A percentile compares a stretch with the other conserved stretches of the same genome.
phyloP scores from a whole-genome alignment of 2,888 invertebrate species.

The Drosophila kanekoi region DNA sequence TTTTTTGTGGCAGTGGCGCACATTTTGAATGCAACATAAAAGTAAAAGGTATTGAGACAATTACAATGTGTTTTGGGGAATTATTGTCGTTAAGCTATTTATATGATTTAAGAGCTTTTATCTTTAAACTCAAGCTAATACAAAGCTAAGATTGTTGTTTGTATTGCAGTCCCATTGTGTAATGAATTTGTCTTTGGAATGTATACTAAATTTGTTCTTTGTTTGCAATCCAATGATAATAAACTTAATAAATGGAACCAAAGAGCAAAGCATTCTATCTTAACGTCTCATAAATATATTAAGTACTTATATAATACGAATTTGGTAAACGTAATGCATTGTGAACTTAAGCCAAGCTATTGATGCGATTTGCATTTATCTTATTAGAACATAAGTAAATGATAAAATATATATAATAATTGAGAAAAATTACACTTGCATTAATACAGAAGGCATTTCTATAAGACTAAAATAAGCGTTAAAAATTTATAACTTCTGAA shows the following conservation, averaged over 20 bases:
- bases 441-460: background rate
- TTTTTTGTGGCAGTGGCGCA: conserved; percentile 46
- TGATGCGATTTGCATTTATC: too few relatives aligned
- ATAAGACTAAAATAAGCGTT: conserved; percentile 27
- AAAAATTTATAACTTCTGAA: conserved; percentile 33
- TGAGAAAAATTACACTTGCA: conserved; percentile 17
- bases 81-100: conserved; percentile 13
- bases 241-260: conserved; percentile 35
- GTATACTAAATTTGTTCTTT: background rate
- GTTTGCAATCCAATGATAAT: conserved; percentile 3
- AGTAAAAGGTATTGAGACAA: conserved; percentile 65
- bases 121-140: conserved; percentile 19
- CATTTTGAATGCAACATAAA: conserved; percentile 64
- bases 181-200: background rate
- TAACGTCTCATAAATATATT: conserved; percentile 15
- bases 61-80: conserved; percentile 39
- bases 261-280: conserved; percentile 19
- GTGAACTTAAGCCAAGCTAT: conserved; percentile 5
- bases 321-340: conserved; percentile 4
- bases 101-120: conserved; percentile 4
- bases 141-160: conserved; percentile 1
- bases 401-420: conserved; percentile 4
- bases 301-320: conserved; percentile 15
- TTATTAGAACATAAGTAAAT: background rate
- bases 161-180: background rate